Conservation (phyloP, 2,797 vertebrate genomes). For the Syngnathus acus region DNA sequence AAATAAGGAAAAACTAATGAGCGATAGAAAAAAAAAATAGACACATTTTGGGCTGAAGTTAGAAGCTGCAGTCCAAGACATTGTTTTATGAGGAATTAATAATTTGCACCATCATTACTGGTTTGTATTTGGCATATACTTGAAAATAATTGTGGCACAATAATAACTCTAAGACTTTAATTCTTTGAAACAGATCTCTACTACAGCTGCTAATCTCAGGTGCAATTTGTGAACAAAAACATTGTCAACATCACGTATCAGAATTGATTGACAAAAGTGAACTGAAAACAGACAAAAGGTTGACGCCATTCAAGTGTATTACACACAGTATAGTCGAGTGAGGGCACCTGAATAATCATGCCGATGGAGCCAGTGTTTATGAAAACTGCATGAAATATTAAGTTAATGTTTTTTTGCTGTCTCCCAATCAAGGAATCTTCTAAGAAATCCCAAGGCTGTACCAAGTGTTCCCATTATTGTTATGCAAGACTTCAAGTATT, state of each 20-base stretch:
- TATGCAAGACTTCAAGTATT: constrained; percentile 17
- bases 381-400: constrained; percentile 47
- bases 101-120: neutral
- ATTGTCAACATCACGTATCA: constrained; percentile 74
- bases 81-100: constrained; percentile 8
- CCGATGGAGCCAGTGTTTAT: constrained; percentile 58
- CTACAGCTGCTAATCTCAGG: constrained; percentile 77
- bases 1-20: constrained; percentile 69
- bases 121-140: neutral
- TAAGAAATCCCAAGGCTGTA: constrained; percentile 41
- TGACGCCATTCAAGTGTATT: constrained; percentile 63
- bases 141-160: neutral
- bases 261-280: constrained; percentile 71
- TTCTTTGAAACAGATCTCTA: constrained; percentile 25
- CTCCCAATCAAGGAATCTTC: neutral
- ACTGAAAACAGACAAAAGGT: constrained; percentile 69
- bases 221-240: constrained; percentile 70
- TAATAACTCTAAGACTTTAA: neutral
- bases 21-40: constrained; percentile 54
- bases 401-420: neutral
- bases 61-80: constrained; percentile 72
- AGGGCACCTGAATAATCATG: constrained; percentile 44
- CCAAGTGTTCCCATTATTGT: constrained; percentile 43
- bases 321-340: constrained; percentile 33
- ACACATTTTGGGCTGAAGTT: constrained; percentile 66